Evolutionary conservation across 2,888 invertebrate species (phyloP).

Genomic region (Isoperla grammatica): DNA sequence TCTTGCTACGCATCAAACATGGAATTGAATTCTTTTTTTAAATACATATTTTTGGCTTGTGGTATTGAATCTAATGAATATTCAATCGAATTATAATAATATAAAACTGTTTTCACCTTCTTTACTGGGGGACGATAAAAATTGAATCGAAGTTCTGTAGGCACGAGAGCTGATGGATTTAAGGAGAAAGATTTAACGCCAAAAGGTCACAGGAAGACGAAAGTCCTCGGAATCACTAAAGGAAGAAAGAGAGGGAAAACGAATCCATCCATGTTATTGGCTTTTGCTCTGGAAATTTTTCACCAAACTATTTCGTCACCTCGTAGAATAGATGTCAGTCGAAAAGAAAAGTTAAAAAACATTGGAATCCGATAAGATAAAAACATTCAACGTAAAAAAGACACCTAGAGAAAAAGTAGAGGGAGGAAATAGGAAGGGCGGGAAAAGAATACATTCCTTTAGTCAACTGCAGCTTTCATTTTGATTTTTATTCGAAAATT

Average conservation of each 20-base stretch:
- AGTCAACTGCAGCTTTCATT: background rate
- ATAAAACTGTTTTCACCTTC: too few relatives aligned
- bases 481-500: conserved; percentile 16
- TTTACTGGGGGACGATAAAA: too few relatives aligned
- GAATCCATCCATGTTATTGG: conserved; percentile 16
- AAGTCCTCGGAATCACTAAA: background rate
- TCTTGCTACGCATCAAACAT: too few relatives aligned
- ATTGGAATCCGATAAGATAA: conserved; percentile 15
- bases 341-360: conserved; percentile 14
- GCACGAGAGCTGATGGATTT: too few relatives aligned
- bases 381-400: conserved; percentile 8
- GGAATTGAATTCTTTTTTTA: too few relatives aligned
- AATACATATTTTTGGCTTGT: too few relatives aligned
- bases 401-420: background rate
- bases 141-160: too few relatives aligned
- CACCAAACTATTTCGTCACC: conserved; percentile 18
- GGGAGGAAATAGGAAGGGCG: background rate
- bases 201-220: too few relatives aligned
- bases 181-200: too few relatives aligned
- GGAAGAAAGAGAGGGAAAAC: background rate
- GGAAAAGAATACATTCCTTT: conserved; percentile 2
- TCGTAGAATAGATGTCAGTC: conserved; percentile 15
- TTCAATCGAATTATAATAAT: too few relatives aligned
- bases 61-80: too few relatives aligned
- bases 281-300: conserved; percentile 11